phyloP scores from a whole-genome alignment of 2,888 invertebrate genomes.

The Aleiodes testaceus region DNA sequence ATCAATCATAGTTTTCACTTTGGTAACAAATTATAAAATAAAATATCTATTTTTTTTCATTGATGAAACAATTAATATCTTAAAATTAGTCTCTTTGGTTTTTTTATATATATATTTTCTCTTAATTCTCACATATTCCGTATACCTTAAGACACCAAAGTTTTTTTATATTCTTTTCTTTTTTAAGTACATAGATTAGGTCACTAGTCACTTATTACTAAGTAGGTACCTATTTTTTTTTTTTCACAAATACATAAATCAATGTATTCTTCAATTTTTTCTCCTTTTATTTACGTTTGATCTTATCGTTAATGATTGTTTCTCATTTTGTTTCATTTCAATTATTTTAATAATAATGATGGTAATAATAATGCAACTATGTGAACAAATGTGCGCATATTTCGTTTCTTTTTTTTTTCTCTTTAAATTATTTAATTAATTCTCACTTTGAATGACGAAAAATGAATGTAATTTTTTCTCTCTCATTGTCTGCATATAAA shows the following conservation, averaged over 20 bases:
- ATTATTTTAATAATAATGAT: neutral
- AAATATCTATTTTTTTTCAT: constrained; percentile 22
- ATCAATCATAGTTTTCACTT: neutral
- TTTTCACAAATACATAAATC: constrained; percentile 6
- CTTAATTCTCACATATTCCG: neutral
- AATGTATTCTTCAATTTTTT: neutral
- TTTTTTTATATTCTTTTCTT: neutral
- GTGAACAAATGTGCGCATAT: constrained; percentile 33
- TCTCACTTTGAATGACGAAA: constrained; percentile 6
- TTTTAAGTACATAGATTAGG: constrained; percentile 27
- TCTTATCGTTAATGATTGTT: constrained; percentile 50
- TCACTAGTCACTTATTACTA: constrained; percentile 29
- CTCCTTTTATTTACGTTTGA: constrained; percentile 23
- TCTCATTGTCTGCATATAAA: constrained; percentile 44
- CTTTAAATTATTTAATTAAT: constrained; percentile 35
- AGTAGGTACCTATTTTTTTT: constrained; percentile 16
- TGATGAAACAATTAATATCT: neutral
- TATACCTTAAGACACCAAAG: constrained; percentile 22
- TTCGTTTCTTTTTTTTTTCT: constrained; percentile 27
- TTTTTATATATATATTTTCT: constrained; percentile 3
- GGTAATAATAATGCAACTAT: constrained; percentile 29
- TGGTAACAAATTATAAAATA: constrained; percentile 18
- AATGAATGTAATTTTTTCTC: constrained; percentile 10
- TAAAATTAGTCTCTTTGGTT: constrained; percentile 21
- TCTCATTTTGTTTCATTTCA: constrained; percentile 38